A percentile compares a stretch with the other conserved stretches of the same genome.
These are phyloP conservation scores for Stenodera caucasica DNA, from an alignment of 2,888 invertebrate species.

Conservation along the genomic window DNA sequence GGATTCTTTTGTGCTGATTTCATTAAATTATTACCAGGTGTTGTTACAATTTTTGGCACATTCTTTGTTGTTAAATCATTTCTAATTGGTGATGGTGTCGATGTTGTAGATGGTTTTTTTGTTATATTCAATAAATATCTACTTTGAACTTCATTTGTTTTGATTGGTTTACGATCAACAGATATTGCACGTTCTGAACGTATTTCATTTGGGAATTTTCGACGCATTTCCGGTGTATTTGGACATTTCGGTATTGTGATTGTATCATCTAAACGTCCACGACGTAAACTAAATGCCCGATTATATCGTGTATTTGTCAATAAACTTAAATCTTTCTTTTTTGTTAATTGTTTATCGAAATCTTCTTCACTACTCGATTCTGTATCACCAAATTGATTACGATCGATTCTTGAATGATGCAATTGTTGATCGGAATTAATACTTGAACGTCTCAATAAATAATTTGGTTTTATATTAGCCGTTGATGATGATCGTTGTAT, in stretches of 20 bases:
- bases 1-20: constrained; percentile 47
- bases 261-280: constrained; percentile 62
- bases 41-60: constrained; percentile 56
- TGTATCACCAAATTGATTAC: constrained; percentile 53
- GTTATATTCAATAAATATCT: constrained; percentile 51
- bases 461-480: constrained; percentile 52
- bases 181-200: constrained; percentile 50
- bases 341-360: constrained; percentile 52
- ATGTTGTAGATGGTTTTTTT: constrained; percentile 37
- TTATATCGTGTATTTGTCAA: constrained; percentile 68
- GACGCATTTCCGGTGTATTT: constrained; percentile 64
- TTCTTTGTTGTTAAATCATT: constrained; percentile 7
- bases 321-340: constrained; percentile 50
- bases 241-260: constrained; percentile 60
- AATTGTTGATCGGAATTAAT: constrained; percentile 44
- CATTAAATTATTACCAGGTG: constrained; percentile 35
- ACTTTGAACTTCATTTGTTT: constrained; percentile 52
- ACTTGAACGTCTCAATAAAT: constrained; percentile 40
- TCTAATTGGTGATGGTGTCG: constrained; percentile 31
- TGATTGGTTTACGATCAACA: constrained; percentile 52
- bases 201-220: constrained; percentile 57
- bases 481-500: constrained; percentile 58
- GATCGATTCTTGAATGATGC: constrained; percentile 43
- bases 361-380: constrained; percentile 60
- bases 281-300: constrained; percentile 70